Evolutionary conservation across 2,888 invertebrate species (phyloP).

Genomic region (Amorpha juglandis): DNA sequence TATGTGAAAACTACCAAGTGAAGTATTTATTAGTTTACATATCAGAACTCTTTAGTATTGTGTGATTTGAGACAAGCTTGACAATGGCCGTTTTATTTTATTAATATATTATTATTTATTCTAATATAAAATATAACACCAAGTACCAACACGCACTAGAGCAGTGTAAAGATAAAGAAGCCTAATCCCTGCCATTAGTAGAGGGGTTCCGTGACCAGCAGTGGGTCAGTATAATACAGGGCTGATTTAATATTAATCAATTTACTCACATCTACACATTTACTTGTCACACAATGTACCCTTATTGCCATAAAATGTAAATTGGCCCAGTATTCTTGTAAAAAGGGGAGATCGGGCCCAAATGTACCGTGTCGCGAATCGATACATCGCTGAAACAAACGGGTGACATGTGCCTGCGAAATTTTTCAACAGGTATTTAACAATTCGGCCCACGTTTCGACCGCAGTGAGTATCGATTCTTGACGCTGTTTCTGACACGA

Average conservation of each 20-base stretch:
- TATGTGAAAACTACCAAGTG: too few species aligned
- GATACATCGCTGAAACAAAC: slow-evolving; percentile 31
- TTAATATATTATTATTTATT: too few species aligned
- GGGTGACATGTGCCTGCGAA: slow-evolving; percentile 30
- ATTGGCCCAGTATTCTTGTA: slow-evolving; percentile 14
- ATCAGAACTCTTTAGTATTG: too few species aligned
- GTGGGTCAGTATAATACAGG: not conserved
- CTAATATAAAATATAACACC: too few species aligned
- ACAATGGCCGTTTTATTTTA: too few species aligned
- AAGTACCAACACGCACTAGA: too few species aligned
- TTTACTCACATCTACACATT: not conserved
- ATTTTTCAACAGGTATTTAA: slow-evolving; percentile 30
- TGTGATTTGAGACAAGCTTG: too few species aligned
- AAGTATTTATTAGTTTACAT: too few species aligned
- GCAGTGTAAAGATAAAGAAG: too few species aligned
- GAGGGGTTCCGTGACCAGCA: too few species aligned
- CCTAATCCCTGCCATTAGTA: too few species aligned
- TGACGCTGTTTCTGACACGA: slow-evolving; percentile 10
- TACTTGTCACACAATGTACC: not conserved
- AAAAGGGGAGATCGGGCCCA: slow-evolving; percentile 13
- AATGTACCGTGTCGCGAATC: slow-evolving; percentile 29
- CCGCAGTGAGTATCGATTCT: slow-evolving; percentile 34
- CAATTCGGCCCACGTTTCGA: slow-evolving; percentile 36
- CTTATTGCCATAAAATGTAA: slow-evolving; percentile 24
- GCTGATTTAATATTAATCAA: not conserved